These are phyloP conservation scores for Forbesichthys papilliferus DNA, from an alignment of 2,113 vertebrate genomes.

Conservation along the genomic window DNA sequence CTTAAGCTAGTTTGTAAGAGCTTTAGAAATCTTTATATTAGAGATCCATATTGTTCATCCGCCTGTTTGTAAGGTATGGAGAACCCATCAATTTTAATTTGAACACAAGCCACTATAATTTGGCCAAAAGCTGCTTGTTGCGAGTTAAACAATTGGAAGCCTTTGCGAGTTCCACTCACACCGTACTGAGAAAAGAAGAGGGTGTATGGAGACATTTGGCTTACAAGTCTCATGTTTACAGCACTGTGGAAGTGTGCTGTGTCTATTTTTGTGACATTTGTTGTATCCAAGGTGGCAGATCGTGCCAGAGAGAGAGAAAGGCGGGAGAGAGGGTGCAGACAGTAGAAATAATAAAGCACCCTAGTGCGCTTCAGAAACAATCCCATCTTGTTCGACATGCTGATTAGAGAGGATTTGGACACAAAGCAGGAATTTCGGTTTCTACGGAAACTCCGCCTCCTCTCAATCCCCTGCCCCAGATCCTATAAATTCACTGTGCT, in stretches of 20 bases:
- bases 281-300: conserved; percentile 1
- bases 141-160: too few species aligned
- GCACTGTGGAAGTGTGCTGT: background rate
- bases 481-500: conserved; percentile 33
- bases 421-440: conserved; percentile 47
- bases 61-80: background rate
- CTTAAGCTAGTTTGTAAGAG: background rate
- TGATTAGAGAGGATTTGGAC: conserved; percentile 43
- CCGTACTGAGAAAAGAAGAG: background rate
- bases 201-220: background rate
- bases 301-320: background rate
- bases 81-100: too few species aligned
- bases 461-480: background rate
- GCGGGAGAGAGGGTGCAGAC: conserved; percentile 4
- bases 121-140: too few species aligned
- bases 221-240: conserved; percentile 6
- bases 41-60: background rate
- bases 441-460: conserved; percentile 30
- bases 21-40: background rate
- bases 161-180: background rate
- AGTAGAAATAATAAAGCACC: conserved; percentile 10
- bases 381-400: conserved; percentile 31
- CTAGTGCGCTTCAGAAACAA: conserved; percentile 7
- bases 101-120: too few species aligned
- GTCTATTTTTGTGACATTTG: conserved; percentile 25